Evolutionary conservation across 2,113 vertebrate species (phyloP).

Genomic region (Phyllostomus hastatus): DNA sequence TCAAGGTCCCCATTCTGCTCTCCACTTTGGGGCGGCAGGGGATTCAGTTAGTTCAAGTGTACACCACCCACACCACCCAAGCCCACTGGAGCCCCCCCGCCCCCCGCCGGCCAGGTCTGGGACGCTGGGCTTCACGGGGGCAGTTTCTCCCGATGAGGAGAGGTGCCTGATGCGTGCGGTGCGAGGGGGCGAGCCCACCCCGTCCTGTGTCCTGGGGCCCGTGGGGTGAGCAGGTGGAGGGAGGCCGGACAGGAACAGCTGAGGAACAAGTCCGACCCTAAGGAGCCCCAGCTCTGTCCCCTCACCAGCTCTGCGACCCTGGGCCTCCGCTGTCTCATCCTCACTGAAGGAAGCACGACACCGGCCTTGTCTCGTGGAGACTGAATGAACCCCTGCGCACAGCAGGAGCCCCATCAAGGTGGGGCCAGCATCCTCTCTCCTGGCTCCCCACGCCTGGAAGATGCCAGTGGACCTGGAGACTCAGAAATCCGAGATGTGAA

Average conservation of each 20-base stretch:
- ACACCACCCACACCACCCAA: not conserved
- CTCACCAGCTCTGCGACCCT: not conserved
- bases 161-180: too few relatives aligned
- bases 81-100: not conserved
- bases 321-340: constrained; percentile 1
- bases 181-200: not conserved
- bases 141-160: not conserved
- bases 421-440: not conserved
- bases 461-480: not conserved
- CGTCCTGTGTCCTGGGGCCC: not conserved
- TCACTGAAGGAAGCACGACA: not conserved
- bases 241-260: not conserved
- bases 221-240: not conserved
- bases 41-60: not conserved
- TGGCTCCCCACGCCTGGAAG: not conserved
- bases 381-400: not conserved
- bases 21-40: not conserved
- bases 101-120: too few relatives aligned
- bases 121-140: not conserved
- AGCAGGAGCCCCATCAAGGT: not conserved
- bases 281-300: not conserved
- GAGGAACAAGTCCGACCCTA: not conserved
- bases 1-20: not conserved
- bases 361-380: not conserved
- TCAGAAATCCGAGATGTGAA: not conserved